A percentile compares a stretch with the other conserved stretches of the same genome.
These are phyloP conservation scores for Diaperis boleti DNA, from an alignment of 2,888 invertebrate species.

Conservation along the genomic window DNA sequence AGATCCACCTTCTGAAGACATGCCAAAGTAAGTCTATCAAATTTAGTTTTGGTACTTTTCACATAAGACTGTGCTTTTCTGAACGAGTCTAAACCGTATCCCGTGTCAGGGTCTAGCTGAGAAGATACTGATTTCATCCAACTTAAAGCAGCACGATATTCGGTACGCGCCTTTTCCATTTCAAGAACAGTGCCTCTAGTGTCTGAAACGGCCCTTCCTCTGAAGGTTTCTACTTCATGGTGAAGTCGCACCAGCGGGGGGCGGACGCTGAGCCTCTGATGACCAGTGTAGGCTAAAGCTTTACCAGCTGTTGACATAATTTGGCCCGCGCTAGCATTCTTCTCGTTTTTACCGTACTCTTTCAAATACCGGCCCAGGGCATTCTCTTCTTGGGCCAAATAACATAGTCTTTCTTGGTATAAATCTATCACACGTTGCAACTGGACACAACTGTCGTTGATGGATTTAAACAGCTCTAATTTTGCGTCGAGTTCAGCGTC, in stretches of 20 bases:
- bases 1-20: slow-evolving; percentile 98
- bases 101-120: slow-evolving; percentile 96
- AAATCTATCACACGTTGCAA: slow-evolving; percentile 90
- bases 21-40: slow-evolving; percentile 94
- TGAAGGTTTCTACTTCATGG: slow-evolving; percentile 97
- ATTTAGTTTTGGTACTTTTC: slow-evolving; percentile 83
- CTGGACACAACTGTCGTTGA: slow-evolving; percentile 89
- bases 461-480: slow-evolving; percentile 91
- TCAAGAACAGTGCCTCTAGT: slow-evolving; percentile 90
- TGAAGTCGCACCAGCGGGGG: slow-evolving; percentile 89
- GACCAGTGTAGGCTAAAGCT: slow-evolving; percentile 76
- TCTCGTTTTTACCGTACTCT: slow-evolving; percentile 89
- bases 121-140: slow-evolving; percentile 99
- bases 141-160: slow-evolving; percentile 93
- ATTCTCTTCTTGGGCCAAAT: slow-evolving; percentile 96
- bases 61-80: slow-evolving; percentile 89
- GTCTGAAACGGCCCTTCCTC: slow-evolving; percentile 93
- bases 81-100: slow-evolving; percentile 94
- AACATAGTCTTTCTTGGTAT: slow-evolving; percentile 93
- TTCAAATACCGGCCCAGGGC: slow-evolving; percentile 91
- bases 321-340: slow-evolving; percentile 87
- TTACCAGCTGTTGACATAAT: slow-evolving; percentile 88
- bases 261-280: slow-evolving; percentile 89
- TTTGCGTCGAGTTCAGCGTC: slow-evolving; percentile 98
- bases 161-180: slow-evolving; percentile 96